Conservation (phyloP, 2,888 invertebrate genomes). For the Parelbella ahira region DNA sequence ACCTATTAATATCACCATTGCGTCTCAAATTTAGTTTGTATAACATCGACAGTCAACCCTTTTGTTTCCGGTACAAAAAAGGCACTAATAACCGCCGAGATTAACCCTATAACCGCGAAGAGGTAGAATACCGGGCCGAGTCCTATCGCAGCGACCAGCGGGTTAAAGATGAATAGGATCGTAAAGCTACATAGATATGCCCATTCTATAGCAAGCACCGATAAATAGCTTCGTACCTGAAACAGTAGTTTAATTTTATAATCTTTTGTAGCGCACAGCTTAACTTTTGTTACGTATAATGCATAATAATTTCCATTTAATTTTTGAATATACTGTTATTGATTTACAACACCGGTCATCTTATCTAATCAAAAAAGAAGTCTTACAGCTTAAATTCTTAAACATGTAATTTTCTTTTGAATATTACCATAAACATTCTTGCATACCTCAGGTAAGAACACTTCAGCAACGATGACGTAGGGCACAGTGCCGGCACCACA, state of each 20-base stretch:
- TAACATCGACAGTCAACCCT: slow-evolving; percentile 45
- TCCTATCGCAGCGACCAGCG: slow-evolving; percentile 45
- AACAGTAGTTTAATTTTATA: too few relatives aligned
- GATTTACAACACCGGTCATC: too few relatives aligned
- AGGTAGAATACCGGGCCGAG: slow-evolving; percentile 55
- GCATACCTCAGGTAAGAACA: slow-evolving; percentile 54
- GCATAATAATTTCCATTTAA: too few relatives aligned
- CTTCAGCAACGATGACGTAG: slow-evolving; percentile 47
- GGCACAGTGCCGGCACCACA: slow-evolving; percentile 53
- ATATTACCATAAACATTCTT: too few relatives aligned
- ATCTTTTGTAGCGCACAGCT: too few relatives aligned
- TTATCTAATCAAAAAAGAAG: too few relatives aligned
- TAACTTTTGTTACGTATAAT: too few relatives aligned
- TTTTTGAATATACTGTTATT: too few relatives aligned
- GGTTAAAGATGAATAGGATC: slow-evolving; percentile 53
- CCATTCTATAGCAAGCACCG: slow-evolving; percentile 51
- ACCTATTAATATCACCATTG: slow-evolving; percentile 7
- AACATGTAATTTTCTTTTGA: too few relatives aligned
- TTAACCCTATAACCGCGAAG: slow-evolving; percentile 43
- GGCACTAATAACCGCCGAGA: slow-evolving; percentile 38
- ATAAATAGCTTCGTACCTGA: slow-evolving; percentile 50
- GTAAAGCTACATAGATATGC: slow-evolving; percentile 51
- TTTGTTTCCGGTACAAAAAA: slow-evolving; percentile 53
- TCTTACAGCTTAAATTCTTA: too few relatives aligned
- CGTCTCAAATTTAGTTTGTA: slow-evolving; percentile 39